Conservation (phyloP, 1,140 invertebrate species). For the Bombus picipes region DNA sequence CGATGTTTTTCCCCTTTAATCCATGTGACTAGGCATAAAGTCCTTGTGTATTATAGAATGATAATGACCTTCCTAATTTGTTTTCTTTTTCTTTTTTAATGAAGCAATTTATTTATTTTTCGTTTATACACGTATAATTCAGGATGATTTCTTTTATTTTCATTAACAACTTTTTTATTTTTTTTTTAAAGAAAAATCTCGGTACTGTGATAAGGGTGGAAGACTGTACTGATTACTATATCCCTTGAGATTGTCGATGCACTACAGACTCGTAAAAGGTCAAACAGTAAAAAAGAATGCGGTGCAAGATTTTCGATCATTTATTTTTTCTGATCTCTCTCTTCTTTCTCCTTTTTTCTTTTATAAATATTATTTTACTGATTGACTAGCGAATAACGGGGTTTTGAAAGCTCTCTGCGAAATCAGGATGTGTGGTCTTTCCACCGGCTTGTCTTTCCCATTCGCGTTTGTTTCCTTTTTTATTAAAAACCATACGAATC, state of each 20-base stretch:
- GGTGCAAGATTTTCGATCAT: background rate
- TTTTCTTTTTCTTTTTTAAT: background rate
- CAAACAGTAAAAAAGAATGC: conserved; percentile 19
- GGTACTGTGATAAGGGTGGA: background rate
- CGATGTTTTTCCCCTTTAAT: background rate
- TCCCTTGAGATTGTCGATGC: background rate
- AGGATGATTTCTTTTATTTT: background rate
- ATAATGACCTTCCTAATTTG: background rate
- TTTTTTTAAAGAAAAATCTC: background rate
- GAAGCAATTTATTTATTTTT: conserved; percentile 14
- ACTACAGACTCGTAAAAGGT: background rate
- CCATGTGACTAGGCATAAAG: background rate
- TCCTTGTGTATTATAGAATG: background rate
- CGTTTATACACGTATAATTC: background rate
- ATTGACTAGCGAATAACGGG: conserved; percentile 36
- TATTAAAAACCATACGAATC: conserved; percentile 25
- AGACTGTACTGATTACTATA: conserved; percentile 6
- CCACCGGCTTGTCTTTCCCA: background rate
- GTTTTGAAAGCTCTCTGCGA: conserved; percentile 29
- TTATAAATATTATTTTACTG: conserved; percentile 41
- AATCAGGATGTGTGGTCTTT: background rate
- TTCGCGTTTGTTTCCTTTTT: conserved; percentile 40
- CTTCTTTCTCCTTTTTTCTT: background rate
- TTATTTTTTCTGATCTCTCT: background rate
- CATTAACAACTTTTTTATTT: background rate